Percentiles rank a stretch among this genome's conserved stretches.
phyloP scores from a whole-genome alignment of 1,140 invertebrate species.

The Asobara japonica region DNA sequence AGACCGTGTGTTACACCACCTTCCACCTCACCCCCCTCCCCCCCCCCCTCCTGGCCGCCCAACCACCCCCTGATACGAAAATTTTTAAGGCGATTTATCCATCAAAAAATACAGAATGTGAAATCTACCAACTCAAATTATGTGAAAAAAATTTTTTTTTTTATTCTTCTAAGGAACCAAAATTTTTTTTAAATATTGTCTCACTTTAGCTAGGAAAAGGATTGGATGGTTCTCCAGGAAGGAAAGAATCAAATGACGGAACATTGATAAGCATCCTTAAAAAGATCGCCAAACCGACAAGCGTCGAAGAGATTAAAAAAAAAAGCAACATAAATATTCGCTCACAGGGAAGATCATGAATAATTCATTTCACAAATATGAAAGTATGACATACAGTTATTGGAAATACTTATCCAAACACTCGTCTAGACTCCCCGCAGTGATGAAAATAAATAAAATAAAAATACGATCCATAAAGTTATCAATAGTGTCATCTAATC shows the following conservation, averaged over 20 bases:
- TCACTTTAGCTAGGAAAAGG: too few species aligned
- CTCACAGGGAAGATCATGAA: conserved; percentile 8
- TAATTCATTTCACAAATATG: conserved; percentile 19
- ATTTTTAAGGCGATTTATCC: too few species aligned
- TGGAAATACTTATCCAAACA: conserved; percentile 9
- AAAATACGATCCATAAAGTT: conserved; percentile 21
- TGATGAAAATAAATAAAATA: conserved; percentile 1
- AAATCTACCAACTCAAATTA: too few species aligned
- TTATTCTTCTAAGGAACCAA: too few species aligned
- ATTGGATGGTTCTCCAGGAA: too few species aligned
- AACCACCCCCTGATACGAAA: neutral
- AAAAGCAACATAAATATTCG: neutral
- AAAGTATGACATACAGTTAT: neutral
- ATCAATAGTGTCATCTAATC: conserved; percentile 28
- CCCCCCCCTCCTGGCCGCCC: neutral
- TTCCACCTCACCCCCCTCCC: too few species aligned
- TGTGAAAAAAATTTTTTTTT: too few species aligned
- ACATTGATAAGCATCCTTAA: neutral
- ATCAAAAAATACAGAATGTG: too few species aligned
- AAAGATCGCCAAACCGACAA: neutral
- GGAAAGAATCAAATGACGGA: too few species aligned
- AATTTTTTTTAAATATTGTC: too few species aligned
- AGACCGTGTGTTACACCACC: neutral
- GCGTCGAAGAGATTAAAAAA: neutral
- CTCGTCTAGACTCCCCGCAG: conserved; percentile 16